These are phyloP conservation scores for Ailuropoda melanoleuca DNA, from an alignment of 2,113 vertebrate species.

Conservation along the genomic window DNA sequence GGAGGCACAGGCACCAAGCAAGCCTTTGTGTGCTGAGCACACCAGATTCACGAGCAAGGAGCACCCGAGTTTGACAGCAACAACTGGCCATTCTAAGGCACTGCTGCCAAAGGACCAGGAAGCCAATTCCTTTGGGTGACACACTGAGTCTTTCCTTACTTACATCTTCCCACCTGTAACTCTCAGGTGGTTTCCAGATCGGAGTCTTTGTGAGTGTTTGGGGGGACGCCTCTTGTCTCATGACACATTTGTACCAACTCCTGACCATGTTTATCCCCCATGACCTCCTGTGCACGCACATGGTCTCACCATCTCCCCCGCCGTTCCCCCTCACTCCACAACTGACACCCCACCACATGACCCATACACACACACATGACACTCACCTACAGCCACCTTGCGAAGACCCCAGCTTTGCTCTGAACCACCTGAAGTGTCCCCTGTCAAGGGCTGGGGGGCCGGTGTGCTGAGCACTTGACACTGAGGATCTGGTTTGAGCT, in stretches of 20 bases:
- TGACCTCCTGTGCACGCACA: fast-evolving
- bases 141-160: fast-evolving
- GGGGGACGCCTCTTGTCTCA: fast-evolving
- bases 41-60: fast-evolving
- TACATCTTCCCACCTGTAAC: fast-evolving
- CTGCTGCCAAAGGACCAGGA: fast-evolving
- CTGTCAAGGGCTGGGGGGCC: fast-evolving
- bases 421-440: fast-evolving
- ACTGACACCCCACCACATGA: neutral
- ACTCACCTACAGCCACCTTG: fast-evolving
- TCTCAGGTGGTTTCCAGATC: too few relatives aligned
- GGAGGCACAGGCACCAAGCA: fast-evolving
- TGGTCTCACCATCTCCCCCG: neutral
- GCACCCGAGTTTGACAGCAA: fast-evolving
- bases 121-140: fast-evolving
- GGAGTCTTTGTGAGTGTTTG: fast-evolving
- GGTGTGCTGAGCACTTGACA: fast-evolving
- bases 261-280: fast-evolving
- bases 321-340: fast-evolving
- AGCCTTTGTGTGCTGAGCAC: fast-evolving
- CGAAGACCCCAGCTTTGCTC: neutral
- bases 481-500: fast-evolving
- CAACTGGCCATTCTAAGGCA: fast-evolving
- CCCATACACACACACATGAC: too few relatives aligned
- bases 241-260: neutral